phyloP scores from a whole-genome alignment of 2,888 invertebrate species.

The Napeogenes inachia region DNA sequence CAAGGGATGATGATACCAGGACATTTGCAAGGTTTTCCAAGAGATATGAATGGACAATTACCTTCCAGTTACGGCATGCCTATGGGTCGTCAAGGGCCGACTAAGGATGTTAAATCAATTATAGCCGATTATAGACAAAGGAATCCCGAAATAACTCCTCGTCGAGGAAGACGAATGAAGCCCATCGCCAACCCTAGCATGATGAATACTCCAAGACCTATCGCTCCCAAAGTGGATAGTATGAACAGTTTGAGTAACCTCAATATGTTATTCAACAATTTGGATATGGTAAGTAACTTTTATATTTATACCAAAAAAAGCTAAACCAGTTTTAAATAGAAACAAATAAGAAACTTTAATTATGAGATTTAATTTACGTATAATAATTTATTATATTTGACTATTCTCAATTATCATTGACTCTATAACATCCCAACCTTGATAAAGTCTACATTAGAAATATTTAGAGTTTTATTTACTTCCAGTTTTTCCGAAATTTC shows the following conservation, averaged over 20 bases:
- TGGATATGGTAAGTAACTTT: conserved; percentile 66
- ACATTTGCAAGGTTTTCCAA: conserved; percentile 58
- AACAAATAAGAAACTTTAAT: too few relatives aligned
- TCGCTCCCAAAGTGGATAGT: conserved; percentile 63
- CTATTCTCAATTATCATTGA: too few relatives aligned
- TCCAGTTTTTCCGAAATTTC: too few relatives aligned
- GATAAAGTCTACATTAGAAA: too few relatives aligned
- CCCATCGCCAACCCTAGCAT: conserved; percentile 69
- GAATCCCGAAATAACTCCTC: conserved; percentile 84
- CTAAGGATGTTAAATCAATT: conserved; percentile 89
- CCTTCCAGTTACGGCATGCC: conserved; percentile 70
- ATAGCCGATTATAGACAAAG: conserved; percentile 88
- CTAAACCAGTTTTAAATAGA: too few relatives aligned
- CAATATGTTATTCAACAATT: conserved; percentile 69
- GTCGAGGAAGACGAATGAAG: conserved; percentile 81
- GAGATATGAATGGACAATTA: conserved; percentile 77
- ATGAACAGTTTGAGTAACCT: conserved; percentile 53
- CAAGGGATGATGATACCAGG: conserved; percentile 68
- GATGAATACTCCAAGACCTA: conserved; percentile 63
- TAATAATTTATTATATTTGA: too few relatives aligned
- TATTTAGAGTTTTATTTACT: too few relatives aligned
- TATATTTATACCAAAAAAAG: too few relatives aligned
- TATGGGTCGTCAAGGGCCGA: conserved; percentile 84
- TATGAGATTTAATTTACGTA: too few relatives aligned
- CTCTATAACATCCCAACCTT: too few relatives aligned